phyloP scores from a whole-genome alignment of 30 jellyfish, hydroid and myxozoan genomes.

The Hydractinia symbiolongicarpus region DNA sequence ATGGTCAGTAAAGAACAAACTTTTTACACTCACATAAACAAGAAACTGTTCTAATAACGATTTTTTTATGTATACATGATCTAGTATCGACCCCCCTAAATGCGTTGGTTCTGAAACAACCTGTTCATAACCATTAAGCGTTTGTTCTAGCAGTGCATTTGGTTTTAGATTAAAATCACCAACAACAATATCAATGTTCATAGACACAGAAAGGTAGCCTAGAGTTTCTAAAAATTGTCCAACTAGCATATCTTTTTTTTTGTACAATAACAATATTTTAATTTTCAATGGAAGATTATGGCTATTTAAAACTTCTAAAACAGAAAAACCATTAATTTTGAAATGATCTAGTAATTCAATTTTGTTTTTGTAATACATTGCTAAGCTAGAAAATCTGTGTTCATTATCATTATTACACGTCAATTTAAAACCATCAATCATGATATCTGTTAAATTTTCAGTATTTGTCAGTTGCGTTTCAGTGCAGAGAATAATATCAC shows the following conservation, averaged over 20 bases:
- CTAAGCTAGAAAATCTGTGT: constrained; percentile 3
- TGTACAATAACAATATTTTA: background rate
- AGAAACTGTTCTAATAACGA: background rate
- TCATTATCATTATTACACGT: background rate
- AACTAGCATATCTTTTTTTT: background rate
- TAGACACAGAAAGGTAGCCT: background rate
- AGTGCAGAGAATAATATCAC: background rate
- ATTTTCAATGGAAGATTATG: background rate
- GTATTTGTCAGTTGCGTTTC: background rate
- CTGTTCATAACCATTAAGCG: background rate
- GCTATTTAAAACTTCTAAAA: background rate
- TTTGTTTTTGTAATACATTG: background rate
- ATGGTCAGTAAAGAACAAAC: background rate
- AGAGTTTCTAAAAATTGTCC: background rate
- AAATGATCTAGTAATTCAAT: background rate
- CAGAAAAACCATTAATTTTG: background rate
- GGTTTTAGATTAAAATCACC: constrained; percentile 2
- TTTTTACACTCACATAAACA: background rate
- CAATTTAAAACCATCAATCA: background rate
- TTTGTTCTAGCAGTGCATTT: background rate
- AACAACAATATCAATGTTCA: background rate
- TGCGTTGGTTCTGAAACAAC: constrained; percentile 7
- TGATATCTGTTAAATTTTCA: background rate
- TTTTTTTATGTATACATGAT: background rate
- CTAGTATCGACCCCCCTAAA: background rate